A percentile compares a stretch with the other conserved stretches of the same genome.
Evolutionary conservation across 2,888 invertebrate genomes (phyloP).

Genomic region (Epirrita christyi): DNA sequence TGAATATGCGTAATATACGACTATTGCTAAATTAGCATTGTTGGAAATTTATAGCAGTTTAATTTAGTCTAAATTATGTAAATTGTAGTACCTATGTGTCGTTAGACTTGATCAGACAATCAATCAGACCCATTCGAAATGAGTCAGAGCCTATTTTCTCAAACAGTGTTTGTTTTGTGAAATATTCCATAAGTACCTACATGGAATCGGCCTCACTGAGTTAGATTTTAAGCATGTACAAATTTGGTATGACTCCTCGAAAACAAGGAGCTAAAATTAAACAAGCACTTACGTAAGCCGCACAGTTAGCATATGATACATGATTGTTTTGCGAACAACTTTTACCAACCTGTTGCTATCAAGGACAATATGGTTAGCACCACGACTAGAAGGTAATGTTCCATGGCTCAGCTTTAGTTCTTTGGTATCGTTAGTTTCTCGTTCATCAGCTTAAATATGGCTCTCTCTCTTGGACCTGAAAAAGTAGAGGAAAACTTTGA

Average conservation of each 20-base stretch:
- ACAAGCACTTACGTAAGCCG: slow-evolving; percentile 9
- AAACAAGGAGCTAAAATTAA: background rate
- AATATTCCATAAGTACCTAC: too few relatives aligned
- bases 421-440: slow-evolving; percentile 26
- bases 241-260: background rate
- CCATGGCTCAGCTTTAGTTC: slow-evolving; percentile 46
- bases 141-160: too few relatives aligned
- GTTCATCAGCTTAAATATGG: slow-evolving; percentile 12
- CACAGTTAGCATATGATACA: slow-evolving; percentile 7
- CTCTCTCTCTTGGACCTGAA: slow-evolving; percentile 31
- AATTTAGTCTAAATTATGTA: too few relatives aligned
- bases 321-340: slow-evolving; percentile 21
- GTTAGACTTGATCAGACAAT: too few relatives aligned
- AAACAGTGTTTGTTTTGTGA: too few relatives aligned
- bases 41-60: too few relatives aligned
- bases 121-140: too few relatives aligned
- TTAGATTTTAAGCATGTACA: background rate
- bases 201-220: too few relatives aligned
- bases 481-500: slow-evolving; percentile 12
- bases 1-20: slow-evolving; percentile 4
- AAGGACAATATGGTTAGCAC: slow-evolving; percentile 59
- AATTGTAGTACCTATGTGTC: too few relatives aligned
- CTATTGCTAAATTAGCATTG: too few relatives aligned
- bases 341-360: slow-evolving; percentile 64
- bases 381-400: slow-evolving; percentile 56